A percentile compares a stretch with the other conserved stretches of the same genome.
Evolutionary conservation across 2,113 vertebrate species (phyloP).

Genomic region (Fukomys damarensis): DNA sequence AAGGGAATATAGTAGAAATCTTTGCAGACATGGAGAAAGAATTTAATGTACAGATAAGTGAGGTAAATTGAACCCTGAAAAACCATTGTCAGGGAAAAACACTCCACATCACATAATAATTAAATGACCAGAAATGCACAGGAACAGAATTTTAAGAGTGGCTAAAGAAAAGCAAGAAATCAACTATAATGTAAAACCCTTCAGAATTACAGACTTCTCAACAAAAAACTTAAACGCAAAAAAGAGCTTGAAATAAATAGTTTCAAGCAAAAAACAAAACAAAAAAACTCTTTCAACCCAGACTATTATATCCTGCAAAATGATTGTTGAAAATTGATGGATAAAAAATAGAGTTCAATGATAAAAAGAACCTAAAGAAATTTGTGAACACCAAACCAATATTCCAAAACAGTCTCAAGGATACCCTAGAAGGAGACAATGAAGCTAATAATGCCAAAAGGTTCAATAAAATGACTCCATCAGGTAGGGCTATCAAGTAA

Average conservation of each 20-base stretch:
- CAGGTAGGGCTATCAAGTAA: neutral
- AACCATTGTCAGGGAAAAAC: neutral
- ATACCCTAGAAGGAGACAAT: neutral
- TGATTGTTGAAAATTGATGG: neutral
- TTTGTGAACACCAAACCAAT: neutral
- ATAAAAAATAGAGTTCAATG: neutral
- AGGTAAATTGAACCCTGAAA: neutral
- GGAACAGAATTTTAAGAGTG: neutral
- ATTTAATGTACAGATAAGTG: neutral
- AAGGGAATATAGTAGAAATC: neutral
- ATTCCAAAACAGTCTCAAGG: neutral
- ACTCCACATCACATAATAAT: neutral
- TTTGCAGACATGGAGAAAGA: neutral
- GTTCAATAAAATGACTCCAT: neutral
- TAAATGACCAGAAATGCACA: neutral
- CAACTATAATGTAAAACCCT: neutral
- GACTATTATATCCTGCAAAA: neutral
- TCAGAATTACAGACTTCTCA: neutral
- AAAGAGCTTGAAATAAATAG: neutral
- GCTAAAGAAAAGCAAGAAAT: neutral
- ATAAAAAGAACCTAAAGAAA: neutral
- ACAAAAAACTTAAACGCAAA: neutral
- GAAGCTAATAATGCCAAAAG: neutral
- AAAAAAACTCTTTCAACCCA: neutral
- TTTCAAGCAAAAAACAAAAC: neutral